Percentiles rank a stretch among this genome's conserved stretches.
Conservation (phyloP, 2,113 vertebrate genomes). For the Atractosteus spatula region DNA sequence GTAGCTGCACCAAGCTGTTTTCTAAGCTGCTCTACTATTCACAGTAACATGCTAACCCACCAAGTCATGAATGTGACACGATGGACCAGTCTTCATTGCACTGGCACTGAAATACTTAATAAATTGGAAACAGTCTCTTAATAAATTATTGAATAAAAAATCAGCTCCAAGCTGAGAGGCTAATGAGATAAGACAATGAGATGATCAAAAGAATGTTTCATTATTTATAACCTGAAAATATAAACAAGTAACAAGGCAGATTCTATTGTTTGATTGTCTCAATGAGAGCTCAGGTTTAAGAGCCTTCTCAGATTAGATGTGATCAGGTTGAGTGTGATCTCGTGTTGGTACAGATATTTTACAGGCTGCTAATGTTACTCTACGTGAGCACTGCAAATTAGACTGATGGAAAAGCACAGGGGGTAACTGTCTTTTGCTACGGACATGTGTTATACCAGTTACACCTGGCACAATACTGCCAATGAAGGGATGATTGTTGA, state of each 20-base stretch:
- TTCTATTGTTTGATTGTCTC: not conserved
- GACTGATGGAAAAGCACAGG: too few relatives aligned
- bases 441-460: too few relatives aligned
- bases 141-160: conserved; percentile 22
- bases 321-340: too few relatives aligned
- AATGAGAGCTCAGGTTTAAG: not conserved
- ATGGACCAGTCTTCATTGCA: not conserved
- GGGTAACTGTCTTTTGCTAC: too few relatives aligned
- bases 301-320: too few relatives aligned
- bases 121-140: conserved; percentile 18
- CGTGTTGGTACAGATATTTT: too few relatives aligned
- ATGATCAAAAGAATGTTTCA: conserved; percentile 1
- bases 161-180: not conserved
- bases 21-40: not conserved
- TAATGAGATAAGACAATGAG: conserved; percentile 20
- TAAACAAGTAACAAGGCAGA: conserved; percentile 3
- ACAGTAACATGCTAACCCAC: not conserved
- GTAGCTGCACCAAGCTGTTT: too few relatives aligned
- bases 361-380: too few relatives aligned
- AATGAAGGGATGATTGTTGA: too few relatives aligned
- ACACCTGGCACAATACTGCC: too few relatives aligned
- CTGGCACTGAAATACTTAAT: conserved; percentile 11
- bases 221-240: conserved; percentile 1
- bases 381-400: too few relatives aligned
- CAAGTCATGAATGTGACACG: not conserved